A percentile compares a stretch with the other conserved stretches of the same genome.
Evolutionary conservation across 2,888 invertebrate species (phyloP).

Genomic region (Bellardia bayeri): DNA sequence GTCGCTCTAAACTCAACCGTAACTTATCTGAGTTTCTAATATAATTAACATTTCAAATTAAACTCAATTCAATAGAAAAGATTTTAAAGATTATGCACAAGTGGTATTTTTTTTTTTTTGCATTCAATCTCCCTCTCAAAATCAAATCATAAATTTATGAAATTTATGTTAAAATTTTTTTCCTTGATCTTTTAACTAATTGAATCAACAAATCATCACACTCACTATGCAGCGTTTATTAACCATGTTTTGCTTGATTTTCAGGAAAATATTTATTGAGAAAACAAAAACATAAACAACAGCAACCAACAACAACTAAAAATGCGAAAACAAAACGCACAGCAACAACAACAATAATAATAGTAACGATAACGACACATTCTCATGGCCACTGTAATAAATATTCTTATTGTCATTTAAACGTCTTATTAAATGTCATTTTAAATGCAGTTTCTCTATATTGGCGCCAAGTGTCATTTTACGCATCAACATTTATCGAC

Average conservation of each 20-base stretch:
- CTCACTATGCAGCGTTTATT: conserved; percentile 9
- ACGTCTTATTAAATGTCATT: conserved; percentile 77
- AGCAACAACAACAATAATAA: conserved; percentile 33
- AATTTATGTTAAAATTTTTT: conserved; percentile 28
- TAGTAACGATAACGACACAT: conserved; percentile 61
- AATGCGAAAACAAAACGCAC: conserved; percentile 33
- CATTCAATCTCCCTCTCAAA: neutral
- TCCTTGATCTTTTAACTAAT: conserved; percentile 56
- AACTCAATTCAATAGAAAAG: neutral
- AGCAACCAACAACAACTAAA: conserved; percentile 14
- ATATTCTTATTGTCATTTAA: conserved; percentile 77
- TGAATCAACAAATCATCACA: conserved; percentile 69
- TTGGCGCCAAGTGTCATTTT: conserved; percentile 79
- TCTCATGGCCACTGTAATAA: conserved; percentile 72
- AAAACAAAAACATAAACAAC: neutral
- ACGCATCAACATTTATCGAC: conserved; percentile 74
- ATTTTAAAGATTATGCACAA: neutral
- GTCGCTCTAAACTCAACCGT: neutral
- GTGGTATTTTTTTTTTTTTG: neutral
- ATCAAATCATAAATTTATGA: conserved; percentile 50
- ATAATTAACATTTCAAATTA: conserved; percentile 13
- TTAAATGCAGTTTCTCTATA: conserved; percentile 75
- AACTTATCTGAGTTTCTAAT: neutral
- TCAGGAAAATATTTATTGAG: conserved; percentile 49
- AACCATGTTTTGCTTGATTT: conserved; percentile 42